Evolutionary conservation across 2,888 invertebrate genomes (phyloP).

Genomic region (Thymelicus sylvestris): DNA sequence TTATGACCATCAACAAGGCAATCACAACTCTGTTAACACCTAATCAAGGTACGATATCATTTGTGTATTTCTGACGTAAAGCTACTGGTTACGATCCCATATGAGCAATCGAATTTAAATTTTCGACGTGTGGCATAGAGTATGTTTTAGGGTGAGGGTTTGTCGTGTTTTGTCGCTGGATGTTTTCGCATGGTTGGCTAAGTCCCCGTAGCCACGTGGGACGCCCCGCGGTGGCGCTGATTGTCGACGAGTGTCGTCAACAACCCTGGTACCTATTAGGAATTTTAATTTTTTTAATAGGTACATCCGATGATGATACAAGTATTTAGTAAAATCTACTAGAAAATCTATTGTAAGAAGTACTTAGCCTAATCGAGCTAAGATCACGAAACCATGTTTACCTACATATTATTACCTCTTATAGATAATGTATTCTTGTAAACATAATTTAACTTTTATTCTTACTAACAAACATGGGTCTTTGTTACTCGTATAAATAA

Average conservation of each 20-base stretch:
- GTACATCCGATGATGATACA: constrained; percentile 1
- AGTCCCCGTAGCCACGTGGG: constrained; percentile 74
- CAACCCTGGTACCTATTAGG: constrained; percentile 50
- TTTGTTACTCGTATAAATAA: too few species aligned
- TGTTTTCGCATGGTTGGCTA: constrained; percentile 66
- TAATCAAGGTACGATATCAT: not conserved
- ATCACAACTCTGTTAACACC: constrained; percentile 37
- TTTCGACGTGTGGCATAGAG: not conserved
- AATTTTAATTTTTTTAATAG: constrained; percentile 37
- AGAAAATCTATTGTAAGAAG: too few species aligned
- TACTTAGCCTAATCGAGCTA: too few species aligned
- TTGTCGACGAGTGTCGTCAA: constrained; percentile 77
- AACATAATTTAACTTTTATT: too few species aligned
- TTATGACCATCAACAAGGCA: constrained; percentile 39
- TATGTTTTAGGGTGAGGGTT: not conserved
- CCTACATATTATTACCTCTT: too few species aligned
- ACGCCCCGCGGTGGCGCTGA: constrained; percentile 74
- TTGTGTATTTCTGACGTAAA: not conserved
- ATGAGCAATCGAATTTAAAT: not conserved
- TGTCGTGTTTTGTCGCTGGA: constrained; percentile 43
- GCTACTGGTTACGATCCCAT: not conserved
- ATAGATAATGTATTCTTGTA: too few species aligned
- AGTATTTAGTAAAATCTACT: too few species aligned
- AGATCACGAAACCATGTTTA: too few species aligned
- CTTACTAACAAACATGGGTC: too few species aligned